Evolutionary conservation across 2,113 vertebrate genomes (phyloP).

Genomic region (Sylvietta virens): DNA sequence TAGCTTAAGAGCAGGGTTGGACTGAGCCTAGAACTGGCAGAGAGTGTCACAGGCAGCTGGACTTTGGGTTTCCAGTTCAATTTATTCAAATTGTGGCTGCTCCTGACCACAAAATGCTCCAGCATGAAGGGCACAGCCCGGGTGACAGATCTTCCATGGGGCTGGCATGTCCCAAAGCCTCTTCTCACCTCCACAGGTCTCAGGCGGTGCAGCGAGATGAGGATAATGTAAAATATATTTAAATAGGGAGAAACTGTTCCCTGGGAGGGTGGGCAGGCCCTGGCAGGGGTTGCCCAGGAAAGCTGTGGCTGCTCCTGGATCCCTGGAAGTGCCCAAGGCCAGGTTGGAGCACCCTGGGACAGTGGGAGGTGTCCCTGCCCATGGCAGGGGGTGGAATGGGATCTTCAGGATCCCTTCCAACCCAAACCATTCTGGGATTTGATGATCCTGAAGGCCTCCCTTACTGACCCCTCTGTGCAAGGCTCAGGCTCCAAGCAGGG

Average conservation of each 20-base stretch:
- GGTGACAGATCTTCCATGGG: background rate
- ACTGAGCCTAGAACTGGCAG: background rate
- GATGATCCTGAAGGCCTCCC: background rate
- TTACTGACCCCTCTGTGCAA: background rate
- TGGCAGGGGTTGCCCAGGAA: accelerated
- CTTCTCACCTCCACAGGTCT: background rate
- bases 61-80: background rate
- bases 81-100: background rate
- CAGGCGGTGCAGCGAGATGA: background rate
- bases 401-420: background rate
- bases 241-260: background rate
- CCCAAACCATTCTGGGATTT: background rate
- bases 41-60: background rate
- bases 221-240: background rate
- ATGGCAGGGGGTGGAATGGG: too few species aligned
- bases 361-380: background rate
- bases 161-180: background rate
- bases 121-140: background rate
- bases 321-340: background rate
- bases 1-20: background rate
- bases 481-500: background rate
- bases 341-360: background rate
- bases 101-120: background rate
- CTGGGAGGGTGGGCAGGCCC: background rate
- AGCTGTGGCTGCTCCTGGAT: background rate